Evolutionary conservation across 2,888 invertebrate species (phyloP), one percentile per base, ranked within the genome.

Genomic region (Osmoderma eremita): DNA sequence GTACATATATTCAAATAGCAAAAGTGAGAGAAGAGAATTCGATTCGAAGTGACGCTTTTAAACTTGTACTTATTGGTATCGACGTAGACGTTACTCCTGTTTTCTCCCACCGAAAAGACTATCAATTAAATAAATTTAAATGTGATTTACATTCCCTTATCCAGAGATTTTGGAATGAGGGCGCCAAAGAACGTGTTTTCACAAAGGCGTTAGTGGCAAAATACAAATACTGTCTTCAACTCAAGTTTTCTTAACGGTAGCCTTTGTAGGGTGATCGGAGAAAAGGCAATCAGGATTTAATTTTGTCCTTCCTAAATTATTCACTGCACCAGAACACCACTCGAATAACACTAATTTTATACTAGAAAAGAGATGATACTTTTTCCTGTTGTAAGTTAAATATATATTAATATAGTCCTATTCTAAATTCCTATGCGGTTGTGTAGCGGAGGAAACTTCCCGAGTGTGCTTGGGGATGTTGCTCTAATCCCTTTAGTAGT

Each of bases 51-150:
- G 45, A n/a, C 24, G 24, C 45, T 61, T 61, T 61, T 61, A 61
- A 45, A 42, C 30, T 45, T 45, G 58, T 45, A 61, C 45, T 48
- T 61, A 61, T 61, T 61, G 58, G 58, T 45, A 30, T 61, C 45
- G 58, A 61, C 58, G 45, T 17, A 30, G 45, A 12, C 5, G 12
- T 15, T 30, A 48, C 58, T 30, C 45, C 30, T 61, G 45, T 45
- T 45, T 45, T 30, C 30, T 8, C 30, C 12, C 30, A 13, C 24
- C 22, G 41, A 22, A 20, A 56, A 41, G 20, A 48, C 45, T 61
- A 61, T 61, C 45, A 61, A 61, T 61, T 61, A 61, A 61, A 61
- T 61, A 45, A 61, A 61, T 61, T 61, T 45, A 61, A 61, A 61
- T 61, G 30, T 61, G 45, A 61, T 61, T 61, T 45, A 30, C 45